A percentile compares a stretch with the other conserved stretches of the same genome.
These are phyloP conservation scores for Phengaris arion DNA, from an alignment of 2,888 invertebrate genomes.

Conservation along the genomic window DNA sequence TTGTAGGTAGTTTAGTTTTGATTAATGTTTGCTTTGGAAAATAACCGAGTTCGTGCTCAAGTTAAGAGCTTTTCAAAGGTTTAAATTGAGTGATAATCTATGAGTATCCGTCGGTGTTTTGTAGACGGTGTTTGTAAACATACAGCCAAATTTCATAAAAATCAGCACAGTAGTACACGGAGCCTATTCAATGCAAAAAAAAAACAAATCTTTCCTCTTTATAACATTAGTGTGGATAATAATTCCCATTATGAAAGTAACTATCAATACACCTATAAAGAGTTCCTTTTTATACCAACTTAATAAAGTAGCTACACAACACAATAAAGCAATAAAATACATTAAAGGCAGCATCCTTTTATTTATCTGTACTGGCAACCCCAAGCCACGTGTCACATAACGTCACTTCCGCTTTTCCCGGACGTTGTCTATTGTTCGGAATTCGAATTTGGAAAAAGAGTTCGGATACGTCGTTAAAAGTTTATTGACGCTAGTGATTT, in stretches of 20 bases:
- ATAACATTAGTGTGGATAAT: too few species aligned
- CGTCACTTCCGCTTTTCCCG: constrained; percentile 21
- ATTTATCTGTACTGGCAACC: constrained; percentile 16
- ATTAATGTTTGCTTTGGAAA: constrained; percentile 60
- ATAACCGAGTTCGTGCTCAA: constrained; percentile 40
- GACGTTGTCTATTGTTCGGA: constrained; percentile 23
- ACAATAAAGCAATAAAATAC: constrained; percentile 23
- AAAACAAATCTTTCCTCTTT: too few species aligned
- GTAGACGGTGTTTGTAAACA: too few species aligned
- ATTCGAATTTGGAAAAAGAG: constrained; percentile 26
- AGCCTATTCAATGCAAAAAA: too few species aligned
- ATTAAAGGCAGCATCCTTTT: background rate
- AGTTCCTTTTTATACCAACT: too few species aligned
- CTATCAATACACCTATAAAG: background rate
- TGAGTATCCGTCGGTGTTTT: background rate
- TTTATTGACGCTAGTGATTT: constrained; percentile 25
- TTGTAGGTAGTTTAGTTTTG: constrained; percentile 48
- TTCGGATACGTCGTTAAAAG: constrained; percentile 25
- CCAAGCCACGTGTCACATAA: constrained; percentile 24
- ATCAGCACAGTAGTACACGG: too few species aligned
- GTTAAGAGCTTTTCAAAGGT: constrained; percentile 25
- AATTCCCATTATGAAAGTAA: background rate
- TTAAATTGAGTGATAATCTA: constrained; percentile 27
- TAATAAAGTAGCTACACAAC: too few species aligned
- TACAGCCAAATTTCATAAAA: too few species aligned